Base-by-base conservation (phyloP, 2,113 vertebrate species). In the Actenoides hombroni region DNA sequence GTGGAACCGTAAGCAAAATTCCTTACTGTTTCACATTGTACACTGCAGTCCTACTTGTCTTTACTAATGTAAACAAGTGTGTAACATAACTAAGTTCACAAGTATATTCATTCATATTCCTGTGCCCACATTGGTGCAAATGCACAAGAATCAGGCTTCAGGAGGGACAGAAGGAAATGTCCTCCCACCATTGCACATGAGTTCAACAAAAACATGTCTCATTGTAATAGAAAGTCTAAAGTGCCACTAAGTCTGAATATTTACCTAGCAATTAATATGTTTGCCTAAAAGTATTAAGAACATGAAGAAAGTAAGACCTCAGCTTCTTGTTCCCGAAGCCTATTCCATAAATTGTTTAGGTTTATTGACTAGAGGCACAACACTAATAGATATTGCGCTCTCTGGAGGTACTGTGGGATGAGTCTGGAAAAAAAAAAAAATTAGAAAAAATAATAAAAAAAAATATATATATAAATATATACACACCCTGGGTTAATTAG, bases 221-320 rank as follows among this genome's bases (percentile, higher is more conserved):
- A 88, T 10, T 67, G 91, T 92, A 95, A 95, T 69, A 6, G 25
- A 57, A 44, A 1, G 3, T 57, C 12, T 24, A 77, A 92, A 86
- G 40, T 44, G 57, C 53, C 71, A 88, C 93, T 92, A 83, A 88
- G 82, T 97, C 81, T 17, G 26, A 96, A 96, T 42, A 87, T 96
- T 97, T 96, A 17, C 54, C 73, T 96, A 95, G 95, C 67, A 94
- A 81, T 94, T 92, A 92, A 69, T 4, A 13, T 42, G 9, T 71
- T 71, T 46, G 16, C 14, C 26, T 60, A 56, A 65, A 92, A 2
- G 1, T 60, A 11, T 24, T 12, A 37, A 13, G 16, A 44, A 23
- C 4, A 1, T 61, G 65, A 29, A 49, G 12, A 71, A 81, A 48
- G 5, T 5, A 57, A 86, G 39, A 44, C 2, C 24, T 76, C 46